Conservation (phyloP, 1,140 invertebrate genomes). For the Procambarus virginalis region DNA sequence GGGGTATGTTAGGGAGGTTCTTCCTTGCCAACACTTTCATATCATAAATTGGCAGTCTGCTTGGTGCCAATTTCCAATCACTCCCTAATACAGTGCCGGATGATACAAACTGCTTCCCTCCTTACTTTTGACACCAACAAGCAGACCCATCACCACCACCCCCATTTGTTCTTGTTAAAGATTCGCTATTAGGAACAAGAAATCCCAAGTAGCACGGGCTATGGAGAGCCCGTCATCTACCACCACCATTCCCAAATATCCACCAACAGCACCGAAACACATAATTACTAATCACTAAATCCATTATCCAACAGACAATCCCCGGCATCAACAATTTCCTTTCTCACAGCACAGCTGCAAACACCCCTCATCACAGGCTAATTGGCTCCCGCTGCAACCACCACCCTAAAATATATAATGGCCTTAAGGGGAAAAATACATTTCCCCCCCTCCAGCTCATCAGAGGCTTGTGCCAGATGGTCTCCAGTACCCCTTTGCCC, state of each 20-base stretch:
- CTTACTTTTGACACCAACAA: no score
- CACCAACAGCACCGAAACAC: neutral
- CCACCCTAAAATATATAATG: neutral
- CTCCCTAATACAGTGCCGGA: no score
- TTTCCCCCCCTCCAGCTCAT: neutral
- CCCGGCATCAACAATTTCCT: neutral
- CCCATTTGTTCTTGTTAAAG: neutral
- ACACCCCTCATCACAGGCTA: slow-evolving; percentile 1
- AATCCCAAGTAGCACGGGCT: no score
- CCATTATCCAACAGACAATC: neutral
- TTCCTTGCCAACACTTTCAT: no score
- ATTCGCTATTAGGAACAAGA: neutral
- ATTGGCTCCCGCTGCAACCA: neutral
- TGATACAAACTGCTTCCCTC: no score
- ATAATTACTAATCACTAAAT: neutral
- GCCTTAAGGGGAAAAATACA: neutral
- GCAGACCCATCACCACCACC: no score
- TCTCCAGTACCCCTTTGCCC: neutral
- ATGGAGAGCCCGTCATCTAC: no score
- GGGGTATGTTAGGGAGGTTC: no score
- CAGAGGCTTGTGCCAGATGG: neutral
- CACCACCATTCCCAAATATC: neutral
- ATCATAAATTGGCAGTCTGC: no score
- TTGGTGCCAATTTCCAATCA: no score
- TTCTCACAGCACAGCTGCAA: neutral